These are phyloP conservation scores for Pseudococcus viburni DNA, from an alignment of 2,888 invertebrate genomes.

Conservation along the genomic window DNA sequence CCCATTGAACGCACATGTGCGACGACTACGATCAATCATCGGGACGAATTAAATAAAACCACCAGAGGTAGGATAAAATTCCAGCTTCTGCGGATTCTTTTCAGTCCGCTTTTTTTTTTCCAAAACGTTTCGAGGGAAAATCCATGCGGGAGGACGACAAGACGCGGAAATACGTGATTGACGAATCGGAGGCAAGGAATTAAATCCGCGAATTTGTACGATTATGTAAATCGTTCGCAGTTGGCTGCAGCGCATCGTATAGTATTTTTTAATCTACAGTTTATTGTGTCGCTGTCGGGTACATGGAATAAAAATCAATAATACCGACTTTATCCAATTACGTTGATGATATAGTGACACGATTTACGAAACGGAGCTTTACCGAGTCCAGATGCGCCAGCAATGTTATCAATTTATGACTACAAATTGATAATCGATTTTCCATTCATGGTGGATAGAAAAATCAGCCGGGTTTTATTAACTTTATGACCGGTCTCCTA, in stretches of 20 bases:
- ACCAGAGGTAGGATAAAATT: background rate
- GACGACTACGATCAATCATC: constrained; percentile 20
- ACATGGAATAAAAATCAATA: constrained; percentile 38
- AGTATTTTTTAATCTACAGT: background rate
- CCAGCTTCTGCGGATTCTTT: background rate
- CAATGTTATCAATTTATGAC: background rate
- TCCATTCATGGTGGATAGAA: background rate
- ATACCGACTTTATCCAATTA: constrained; percentile 42
- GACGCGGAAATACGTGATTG: constrained; percentile 46
- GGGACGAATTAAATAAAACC: constrained; percentile 25
- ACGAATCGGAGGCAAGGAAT: constrained; percentile 5
- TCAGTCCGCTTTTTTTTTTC: background rate
- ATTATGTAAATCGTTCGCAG: background rate
- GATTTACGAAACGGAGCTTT: background rate
- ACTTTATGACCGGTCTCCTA: background rate
- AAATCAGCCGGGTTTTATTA: background rate
- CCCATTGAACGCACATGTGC: constrained; percentile 21
- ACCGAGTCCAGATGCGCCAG: constrained; percentile 4
- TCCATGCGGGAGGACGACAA: background rate
- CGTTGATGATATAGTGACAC: constrained; percentile 9
- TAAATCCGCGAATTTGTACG: constrained; percentile 52
- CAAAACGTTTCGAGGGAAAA: background rate
- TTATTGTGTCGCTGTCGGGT: background rate
- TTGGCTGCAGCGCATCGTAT: background rate
- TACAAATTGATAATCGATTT: constrained; percentile 44